Evolutionary conservation across 2,888 invertebrate species (phyloP).

Genomic region (Scotopteryx bipunctaria): DNA sequence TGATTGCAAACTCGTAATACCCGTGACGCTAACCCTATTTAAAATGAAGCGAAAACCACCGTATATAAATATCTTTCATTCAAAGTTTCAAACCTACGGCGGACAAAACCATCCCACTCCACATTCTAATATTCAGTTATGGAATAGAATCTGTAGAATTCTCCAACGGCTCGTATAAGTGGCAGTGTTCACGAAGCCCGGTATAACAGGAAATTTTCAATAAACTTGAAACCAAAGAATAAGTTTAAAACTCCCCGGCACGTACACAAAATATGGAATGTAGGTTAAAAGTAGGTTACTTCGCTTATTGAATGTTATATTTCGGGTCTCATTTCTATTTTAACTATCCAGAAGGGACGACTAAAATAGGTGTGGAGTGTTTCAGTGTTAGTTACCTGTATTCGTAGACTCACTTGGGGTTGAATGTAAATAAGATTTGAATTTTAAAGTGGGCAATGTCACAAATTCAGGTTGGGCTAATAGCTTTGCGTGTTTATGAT

Average conservation of each 20-base stretch:
- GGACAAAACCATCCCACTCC: slow-evolving; percentile 1
- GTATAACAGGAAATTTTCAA: slow-evolving; percentile 32
- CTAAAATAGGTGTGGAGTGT: slow-evolving; percentile 67
- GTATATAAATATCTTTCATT: no score
- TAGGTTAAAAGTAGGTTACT: slow-evolving; percentile 42
- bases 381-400: slow-evolving; percentile 63
- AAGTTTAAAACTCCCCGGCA: slow-evolving; percentile 30
- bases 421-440: slow-evolving; percentile 78
- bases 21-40: no score
- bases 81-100: no score
- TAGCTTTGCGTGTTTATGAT: slow-evolving; percentile 35
- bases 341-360: slow-evolving; percentile 65
- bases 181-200: slow-evolving; percentile 23
- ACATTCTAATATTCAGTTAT: slow-evolving; percentile 5
- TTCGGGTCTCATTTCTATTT: slow-evolving; percentile 69
- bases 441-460: slow-evolving; percentile 60
- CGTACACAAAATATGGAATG: slow-evolving; percentile 43
- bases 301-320: slow-evolving; percentile 71
- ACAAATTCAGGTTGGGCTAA: slow-evolving; percentile 26
- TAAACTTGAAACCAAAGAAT: slow-evolving; percentile 37
- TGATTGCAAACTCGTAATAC: slow-evolving; percentile 1
- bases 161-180: slow-evolving; percentile 7
- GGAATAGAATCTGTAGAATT: slow-evolving; percentile 11
- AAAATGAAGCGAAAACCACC: no score
- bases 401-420: slow-evolving; percentile 60